Evolutionary conservation across 2,113 vertebrate species (phyloP).

Genomic region (Elachura formosa): DNA sequence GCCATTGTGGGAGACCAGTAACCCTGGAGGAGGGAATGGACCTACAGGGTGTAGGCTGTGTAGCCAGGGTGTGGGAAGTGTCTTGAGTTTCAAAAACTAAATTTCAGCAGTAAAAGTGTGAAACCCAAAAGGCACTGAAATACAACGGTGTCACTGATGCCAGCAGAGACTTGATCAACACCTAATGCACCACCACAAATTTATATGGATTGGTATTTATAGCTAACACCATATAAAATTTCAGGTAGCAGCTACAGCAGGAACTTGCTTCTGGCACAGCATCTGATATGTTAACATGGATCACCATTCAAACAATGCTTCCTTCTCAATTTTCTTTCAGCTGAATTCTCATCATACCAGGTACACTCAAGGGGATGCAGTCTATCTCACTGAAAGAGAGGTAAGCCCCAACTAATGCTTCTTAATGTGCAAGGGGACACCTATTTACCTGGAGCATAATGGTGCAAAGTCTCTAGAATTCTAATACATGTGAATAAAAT

Average conservation of each 20-base stretch:
- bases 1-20: fast-evolving
- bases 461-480: neutral
- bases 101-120: neutral
- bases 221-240: neutral
- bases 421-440: neutral
- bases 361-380: neutral
- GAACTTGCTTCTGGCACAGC: neutral
- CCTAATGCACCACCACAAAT: neutral
- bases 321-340: neutral
- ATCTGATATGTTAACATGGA: neutral
- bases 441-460: neutral
- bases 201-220: neutral
- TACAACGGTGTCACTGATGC: neutral
- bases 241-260: neutral
- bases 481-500: neutral
- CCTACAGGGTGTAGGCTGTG: fast-evolving
- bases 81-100: neutral
- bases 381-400: fast-evolving
- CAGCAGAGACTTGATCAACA: neutral
- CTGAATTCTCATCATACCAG: neutral
- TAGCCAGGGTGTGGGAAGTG: neutral
- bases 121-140: neutral
- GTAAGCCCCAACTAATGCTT: neutral
- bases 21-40: neutral
- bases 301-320: neutral